Conservation (phyloP, 2,113 vertebrate species). For the Saccopteryx bilineata region DNA sequence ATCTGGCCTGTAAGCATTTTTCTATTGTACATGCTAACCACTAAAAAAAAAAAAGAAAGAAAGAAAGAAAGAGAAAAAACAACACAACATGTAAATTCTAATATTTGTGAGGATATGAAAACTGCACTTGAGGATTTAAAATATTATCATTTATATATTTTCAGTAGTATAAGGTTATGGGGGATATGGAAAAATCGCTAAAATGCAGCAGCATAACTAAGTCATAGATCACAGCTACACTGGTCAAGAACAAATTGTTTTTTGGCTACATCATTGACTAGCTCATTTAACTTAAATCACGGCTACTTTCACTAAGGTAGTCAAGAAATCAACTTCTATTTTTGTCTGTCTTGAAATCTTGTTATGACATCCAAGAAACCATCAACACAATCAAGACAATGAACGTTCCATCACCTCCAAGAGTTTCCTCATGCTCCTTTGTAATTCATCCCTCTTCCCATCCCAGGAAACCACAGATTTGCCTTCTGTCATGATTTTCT, state of each 20-base stretch:
- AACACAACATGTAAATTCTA: neutral
- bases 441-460: neutral
- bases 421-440: neutral
- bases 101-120: neutral
- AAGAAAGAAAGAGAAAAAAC: neutral
- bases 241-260: neutral
- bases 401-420: neutral
- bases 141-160: conserved; percentile 17
- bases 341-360: neutral
- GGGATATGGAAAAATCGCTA: neutral
- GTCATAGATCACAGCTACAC: neutral
- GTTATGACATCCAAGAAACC: neutral
- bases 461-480: neutral
- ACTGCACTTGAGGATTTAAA: conserved; percentile 34
- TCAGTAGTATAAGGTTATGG: neutral
- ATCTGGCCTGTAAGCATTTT: neutral
- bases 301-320: neutral
- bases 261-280: neutral
- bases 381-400: neutral
- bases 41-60: neutral
- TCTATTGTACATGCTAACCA: neutral
- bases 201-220: neutral
- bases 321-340: conserved; percentile 10
- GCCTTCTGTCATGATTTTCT: neutral
- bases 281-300: neutral